Evolutionary conservation across 2,113 vertebrate genomes (phyloP).

Genomic region (Aythya baeri): DNA sequence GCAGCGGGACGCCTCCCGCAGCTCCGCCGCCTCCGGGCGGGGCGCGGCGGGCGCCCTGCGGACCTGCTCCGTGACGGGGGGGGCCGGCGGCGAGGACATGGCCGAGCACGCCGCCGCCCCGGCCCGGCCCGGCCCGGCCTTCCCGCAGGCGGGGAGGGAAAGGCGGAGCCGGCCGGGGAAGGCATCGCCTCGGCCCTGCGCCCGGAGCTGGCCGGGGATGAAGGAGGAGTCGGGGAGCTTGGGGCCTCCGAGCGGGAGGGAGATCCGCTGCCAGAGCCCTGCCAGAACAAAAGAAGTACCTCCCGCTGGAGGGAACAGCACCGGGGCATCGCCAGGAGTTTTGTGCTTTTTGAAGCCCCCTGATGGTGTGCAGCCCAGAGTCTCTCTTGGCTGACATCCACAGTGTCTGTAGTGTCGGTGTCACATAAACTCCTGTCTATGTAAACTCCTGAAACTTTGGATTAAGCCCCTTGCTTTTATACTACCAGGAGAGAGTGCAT

Average conservation of each 20-base stretch:
- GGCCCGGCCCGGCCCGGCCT: not conserved
- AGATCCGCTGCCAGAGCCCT: accelerated
- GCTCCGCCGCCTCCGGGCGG: not conserved
- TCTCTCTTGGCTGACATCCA: not conserved
- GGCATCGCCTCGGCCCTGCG: accelerated
- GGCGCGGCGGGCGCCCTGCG: not conserved
- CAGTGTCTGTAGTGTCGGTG: not conserved
- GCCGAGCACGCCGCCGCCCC: too few species aligned
- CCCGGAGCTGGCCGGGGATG: too few species aligned
- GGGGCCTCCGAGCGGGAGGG: accelerated
- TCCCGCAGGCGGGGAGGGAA: too few species aligned
- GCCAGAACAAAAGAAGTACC: not conserved
- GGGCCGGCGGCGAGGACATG: not conserved
- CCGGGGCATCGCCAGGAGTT: not conserved
- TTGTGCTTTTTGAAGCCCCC: not conserved
- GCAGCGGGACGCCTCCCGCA: constrained; percentile 68
- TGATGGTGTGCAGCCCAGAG: not conserved
- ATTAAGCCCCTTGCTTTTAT: not conserved
- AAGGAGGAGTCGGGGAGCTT: accelerated
- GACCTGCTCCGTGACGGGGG: constrained; percentile 83
- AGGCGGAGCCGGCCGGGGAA: not conserved
- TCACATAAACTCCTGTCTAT: not conserved
- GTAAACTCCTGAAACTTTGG: not conserved
- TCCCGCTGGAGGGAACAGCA: accelerated
- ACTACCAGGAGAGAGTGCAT: accelerated